These are phyloP conservation scores for Drosophila putrida DNA, from an alignment of 2,888 invertebrate species.

Conservation along the genomic window DNA sequence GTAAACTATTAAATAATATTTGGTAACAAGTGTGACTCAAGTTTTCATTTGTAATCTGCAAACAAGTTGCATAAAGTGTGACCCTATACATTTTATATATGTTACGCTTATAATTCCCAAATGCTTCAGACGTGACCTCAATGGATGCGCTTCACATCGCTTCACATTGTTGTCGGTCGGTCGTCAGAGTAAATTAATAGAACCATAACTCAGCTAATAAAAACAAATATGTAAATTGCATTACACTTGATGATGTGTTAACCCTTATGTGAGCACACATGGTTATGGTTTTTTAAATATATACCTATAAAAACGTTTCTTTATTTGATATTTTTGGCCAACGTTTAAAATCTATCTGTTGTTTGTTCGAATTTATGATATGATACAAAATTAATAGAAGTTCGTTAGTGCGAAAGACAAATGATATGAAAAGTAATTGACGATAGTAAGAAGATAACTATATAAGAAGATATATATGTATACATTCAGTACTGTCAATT, in stretches of 20 bases:
- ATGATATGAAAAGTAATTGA: too few species aligned
- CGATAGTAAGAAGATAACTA: too few species aligned
- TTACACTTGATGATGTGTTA: constrained; percentile 16
- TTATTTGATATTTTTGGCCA: too few species aligned
- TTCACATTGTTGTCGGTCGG: constrained; percentile 4
- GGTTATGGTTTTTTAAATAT: too few species aligned
- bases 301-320: too few species aligned
- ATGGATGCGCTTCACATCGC: constrained; percentile 20
- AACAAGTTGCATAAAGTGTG: constrained; percentile 10
- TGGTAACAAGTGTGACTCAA: background rate
- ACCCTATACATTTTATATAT: constrained; percentile 12
- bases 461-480: too few species aligned
- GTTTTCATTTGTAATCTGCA: background rate
- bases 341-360: too few species aligned
- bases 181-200: background rate
- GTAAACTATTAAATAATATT: background rate
- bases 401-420: too few species aligned
- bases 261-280: constrained; percentile 4
- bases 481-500: too few species aligned
- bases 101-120: constrained; percentile 16
- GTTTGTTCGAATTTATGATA: too few species aligned
- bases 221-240: constrained; percentile 5
- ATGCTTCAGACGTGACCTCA: constrained; percentile 19
- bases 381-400: too few species aligned
- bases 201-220: constrained; percentile 3